These are phyloP conservation scores for Holotrichia oblita DNA, from an alignment of 1,140 invertebrate genomes.

Conservation along the genomic window DNA sequence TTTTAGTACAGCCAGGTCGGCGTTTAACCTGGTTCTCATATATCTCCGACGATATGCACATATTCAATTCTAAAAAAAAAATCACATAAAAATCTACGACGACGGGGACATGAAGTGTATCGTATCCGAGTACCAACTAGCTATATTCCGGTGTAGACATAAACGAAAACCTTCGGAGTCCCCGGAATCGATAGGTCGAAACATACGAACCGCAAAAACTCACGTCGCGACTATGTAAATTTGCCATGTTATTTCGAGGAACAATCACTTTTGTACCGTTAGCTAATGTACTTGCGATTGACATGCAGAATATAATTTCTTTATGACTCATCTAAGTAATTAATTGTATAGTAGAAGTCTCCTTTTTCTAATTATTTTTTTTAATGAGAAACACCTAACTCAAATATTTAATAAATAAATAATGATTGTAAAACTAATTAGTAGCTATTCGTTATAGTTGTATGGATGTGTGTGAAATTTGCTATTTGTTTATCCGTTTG, in stretches of 20 bases:
- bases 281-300: too few species aligned
- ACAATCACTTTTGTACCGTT: background rate
- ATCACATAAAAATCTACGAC: background rate
- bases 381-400: too few species aligned
- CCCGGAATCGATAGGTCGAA: conserved; percentile 4
- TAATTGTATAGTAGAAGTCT: too few species aligned
- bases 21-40: background rate
- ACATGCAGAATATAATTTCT: too few species aligned
- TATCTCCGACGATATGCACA: background rate
- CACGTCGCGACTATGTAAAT: conserved; percentile 14
- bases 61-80: background rate
- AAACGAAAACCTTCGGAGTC: background rate
- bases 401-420: too few species aligned
- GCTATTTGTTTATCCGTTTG: too few species aligned
- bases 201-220: background rate
- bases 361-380: too few species aligned
- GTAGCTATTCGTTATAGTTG: too few species aligned
- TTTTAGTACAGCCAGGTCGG: background rate
- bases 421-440: too few species aligned
- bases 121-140: conserved; percentile 30
- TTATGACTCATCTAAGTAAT: too few species aligned
- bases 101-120: background rate
- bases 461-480: too few species aligned
- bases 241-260: conserved; percentile 18
- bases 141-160: background rate